Base-by-base conservation (phyloP, 35 echinoderm and acorn worm species). In the Acanthaster planci region DNA sequence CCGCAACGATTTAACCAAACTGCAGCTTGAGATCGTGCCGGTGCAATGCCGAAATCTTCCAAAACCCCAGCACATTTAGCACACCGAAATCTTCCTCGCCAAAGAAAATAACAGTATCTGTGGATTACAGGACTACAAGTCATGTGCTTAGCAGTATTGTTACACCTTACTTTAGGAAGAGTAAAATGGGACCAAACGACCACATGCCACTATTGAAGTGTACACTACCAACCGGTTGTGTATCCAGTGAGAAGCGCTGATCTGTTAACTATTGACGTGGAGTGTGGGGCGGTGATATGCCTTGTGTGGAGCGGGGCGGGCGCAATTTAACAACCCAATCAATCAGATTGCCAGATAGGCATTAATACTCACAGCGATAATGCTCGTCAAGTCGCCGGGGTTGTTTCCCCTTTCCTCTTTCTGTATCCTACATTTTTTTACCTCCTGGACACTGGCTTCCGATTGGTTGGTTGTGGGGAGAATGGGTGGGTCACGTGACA, bases 281-380 rank as follows among this genome's bases (percentile, higher is more conserved):
- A 31, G 64, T 34, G 10, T 0, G 14, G 4, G 23, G 64, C 64
- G 34, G 64, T 72, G 64, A 72, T 47, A 47, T 72, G 64, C n/a
- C 34, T 2, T 34, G 34, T 72, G 64, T 34, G 64, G 23, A 6
- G 64, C 34, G 14, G 64, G 64, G 64, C 64, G 64, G 64, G 64
- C 64, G 64, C 23, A 72, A 29, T 72, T 72, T 36, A 72, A 72
- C 64, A 72, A 72, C 34, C 26, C 64, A 47, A 72, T 72, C 64
- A 72, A 72, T 72, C 64, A 72, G 23, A 72, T 34, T 9, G 29
- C 26, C 26, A 72, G 23, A 31, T 30, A 72, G 64, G 26, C 34
- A 35, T 72, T 72, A 72, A 72, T 72, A 31, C 64, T 14, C 34
- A 9, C 30, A 26, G 30, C 26, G 19, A 30, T 72, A 72, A 72